These are phyloP conservation scores for Biston stratarius DNA, from an alignment of 2,888 invertebrate genomes.

Conservation along the genomic window DNA sequence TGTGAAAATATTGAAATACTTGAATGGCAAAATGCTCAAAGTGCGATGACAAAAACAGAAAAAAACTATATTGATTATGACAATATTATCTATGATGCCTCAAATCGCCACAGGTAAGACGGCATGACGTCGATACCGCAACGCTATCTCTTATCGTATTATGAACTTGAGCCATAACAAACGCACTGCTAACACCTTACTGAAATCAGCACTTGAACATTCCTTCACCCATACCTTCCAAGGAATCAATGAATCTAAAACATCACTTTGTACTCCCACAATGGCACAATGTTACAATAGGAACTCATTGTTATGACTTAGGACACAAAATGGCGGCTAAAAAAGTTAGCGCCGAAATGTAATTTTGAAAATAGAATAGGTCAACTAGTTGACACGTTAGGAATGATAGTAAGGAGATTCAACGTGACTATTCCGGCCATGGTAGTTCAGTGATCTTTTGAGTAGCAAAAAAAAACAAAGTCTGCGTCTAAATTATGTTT, in stretches of 20 bases:
- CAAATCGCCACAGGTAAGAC: too few relatives aligned
- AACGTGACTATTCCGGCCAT: conserved; percentile 26
- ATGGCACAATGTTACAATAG: conserved; percentile 28
- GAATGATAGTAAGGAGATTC: conserved; percentile 16
- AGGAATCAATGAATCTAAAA: conserved; percentile 21
- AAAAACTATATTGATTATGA: too few relatives aligned
- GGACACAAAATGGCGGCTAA: conserved; percentile 29
- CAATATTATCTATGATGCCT: too few relatives aligned
- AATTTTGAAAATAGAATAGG: conserved; percentile 39
- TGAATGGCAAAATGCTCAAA: too few relatives aligned
- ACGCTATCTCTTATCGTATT: conserved; percentile 19
- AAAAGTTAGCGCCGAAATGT: conserved; percentile 31
- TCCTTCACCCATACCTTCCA: conserved; percentile 26
- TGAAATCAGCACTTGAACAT: conserved; percentile 21
- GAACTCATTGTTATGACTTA: conserved; percentile 31
- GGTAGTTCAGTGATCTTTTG: conserved; percentile 26
- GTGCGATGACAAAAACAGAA: too few relatives aligned
- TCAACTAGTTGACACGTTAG: conserved; percentile 30
- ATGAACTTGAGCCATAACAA: conserved; percentile 11
- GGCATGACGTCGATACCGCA: conserved; percentile 6
- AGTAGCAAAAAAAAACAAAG: background rate
- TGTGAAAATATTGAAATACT: too few relatives aligned
- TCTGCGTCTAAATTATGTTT: background rate
- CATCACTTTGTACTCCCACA: conserved; percentile 23
- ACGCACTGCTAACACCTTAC: conserved; percentile 13